phyloP scores from a whole-genome alignment of 2,113 vertebrate species.

The Rattus rattus region DNA sequence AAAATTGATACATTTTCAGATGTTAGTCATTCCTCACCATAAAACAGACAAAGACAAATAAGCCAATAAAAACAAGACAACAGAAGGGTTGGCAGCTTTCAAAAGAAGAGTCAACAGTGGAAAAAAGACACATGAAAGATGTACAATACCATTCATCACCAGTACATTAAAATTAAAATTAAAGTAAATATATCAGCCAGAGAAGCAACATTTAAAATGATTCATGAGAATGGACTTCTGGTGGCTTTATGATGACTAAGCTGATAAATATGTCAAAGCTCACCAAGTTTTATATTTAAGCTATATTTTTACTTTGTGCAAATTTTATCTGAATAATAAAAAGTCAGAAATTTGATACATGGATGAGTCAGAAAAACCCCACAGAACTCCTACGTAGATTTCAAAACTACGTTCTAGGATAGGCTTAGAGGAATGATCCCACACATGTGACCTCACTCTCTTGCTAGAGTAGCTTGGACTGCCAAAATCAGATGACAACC shows the following conservation, averaged over 20 bases:
- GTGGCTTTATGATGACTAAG: not conserved
- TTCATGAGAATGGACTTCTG: not conserved
- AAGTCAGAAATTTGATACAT: not conserved
- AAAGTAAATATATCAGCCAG: not conserved
- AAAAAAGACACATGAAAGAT: not conserved
- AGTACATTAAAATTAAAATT: not conserved
- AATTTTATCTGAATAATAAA: not conserved
- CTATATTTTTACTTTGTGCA: not conserved
- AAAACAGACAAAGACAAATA: not conserved
- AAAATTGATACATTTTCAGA: not conserved
- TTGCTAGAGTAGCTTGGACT: not conserved
- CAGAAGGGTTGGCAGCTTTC: not conserved
- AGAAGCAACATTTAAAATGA: not conserved
- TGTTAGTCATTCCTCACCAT: not conserved
- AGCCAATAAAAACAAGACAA: not conserved
- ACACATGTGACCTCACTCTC: not conserved
- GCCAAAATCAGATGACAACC: not conserved
- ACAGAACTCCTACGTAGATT: not conserved
- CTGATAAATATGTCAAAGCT: not conserved
- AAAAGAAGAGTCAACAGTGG: not conserved
- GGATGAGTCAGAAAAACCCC: not conserved
- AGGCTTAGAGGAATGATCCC: not conserved
- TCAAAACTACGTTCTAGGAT: not conserved
- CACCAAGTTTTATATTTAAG: not conserved
- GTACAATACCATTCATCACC: not conserved